phyloP scores from a whole-genome alignment of 1,140 invertebrate species.

The Lysiphlebus fabarum region DNA sequence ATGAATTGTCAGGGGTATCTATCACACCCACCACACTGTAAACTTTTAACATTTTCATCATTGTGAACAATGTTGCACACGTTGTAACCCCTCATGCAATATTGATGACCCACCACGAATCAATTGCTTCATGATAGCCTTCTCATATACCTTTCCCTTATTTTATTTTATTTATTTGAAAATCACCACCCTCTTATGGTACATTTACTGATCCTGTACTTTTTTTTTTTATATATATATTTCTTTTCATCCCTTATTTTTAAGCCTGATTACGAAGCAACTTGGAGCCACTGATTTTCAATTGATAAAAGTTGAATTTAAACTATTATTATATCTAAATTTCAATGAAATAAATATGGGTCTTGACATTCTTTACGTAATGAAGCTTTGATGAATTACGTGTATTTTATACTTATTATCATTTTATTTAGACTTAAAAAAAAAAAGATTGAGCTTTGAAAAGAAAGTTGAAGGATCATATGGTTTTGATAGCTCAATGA shows the following conservation, averaged over 20 bases:
- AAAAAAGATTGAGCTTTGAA: too few relatives aligned
- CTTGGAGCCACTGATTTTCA: conserved; percentile 55
- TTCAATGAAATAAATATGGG: conserved; percentile 51
- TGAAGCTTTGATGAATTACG: conserved; percentile 56
- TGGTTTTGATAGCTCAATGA: too few relatives aligned
- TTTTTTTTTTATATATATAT: conserved; percentile 9
- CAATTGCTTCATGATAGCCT: conserved; percentile 52
- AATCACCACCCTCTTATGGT: conserved; percentile 19
- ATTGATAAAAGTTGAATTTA: conserved; percentile 56
- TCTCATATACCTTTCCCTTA: background rate
- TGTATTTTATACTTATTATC: conserved; percentile 41
- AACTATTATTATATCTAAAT: conserved; percentile 55
- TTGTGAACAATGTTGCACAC: background rate
- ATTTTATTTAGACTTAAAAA: too few relatives aligned
- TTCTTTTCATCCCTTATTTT: conserved; percentile 27
- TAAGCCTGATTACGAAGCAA: conserved; percentile 50
- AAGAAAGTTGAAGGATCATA: too few relatives aligned
- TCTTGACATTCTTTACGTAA: conserved; percentile 44
- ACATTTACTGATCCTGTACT: conserved; percentile 16
- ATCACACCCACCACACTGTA: background rate
- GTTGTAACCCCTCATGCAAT: conserved; percentile 51
- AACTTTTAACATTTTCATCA: conserved; percentile 6
- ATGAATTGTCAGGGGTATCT: too few relatives aligned
- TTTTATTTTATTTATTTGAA: too few relatives aligned
- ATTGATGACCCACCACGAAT: conserved; percentile 53